Evolutionary conservation across 2,113 vertebrate species (phyloP), one percentile per base, ranked within the genome.

Genomic region (Oreocharis arfaki): DNA sequence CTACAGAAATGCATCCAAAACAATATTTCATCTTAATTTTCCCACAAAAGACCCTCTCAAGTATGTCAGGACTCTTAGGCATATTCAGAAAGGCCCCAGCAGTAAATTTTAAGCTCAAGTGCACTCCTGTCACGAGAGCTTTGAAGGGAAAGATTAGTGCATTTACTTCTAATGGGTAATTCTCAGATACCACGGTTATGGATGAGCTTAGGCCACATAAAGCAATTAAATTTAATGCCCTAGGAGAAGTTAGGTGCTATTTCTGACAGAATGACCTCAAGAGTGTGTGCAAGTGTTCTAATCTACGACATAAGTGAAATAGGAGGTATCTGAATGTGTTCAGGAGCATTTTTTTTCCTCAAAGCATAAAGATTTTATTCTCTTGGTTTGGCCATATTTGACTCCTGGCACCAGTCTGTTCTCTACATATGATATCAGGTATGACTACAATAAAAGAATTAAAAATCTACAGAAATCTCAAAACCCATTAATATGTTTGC

Each of bases 251-350:
- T 73, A 71, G 79, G 93, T 93, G 60, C 81, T 94, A 73, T 95
- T 96, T 94, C 73, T 93, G 76, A 89, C 75, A 61, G 68, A 92
- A 83, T 94, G 35, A 92, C 73, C 73, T 94, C 85, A 95, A 84
- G 73, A 85, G 44, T 64, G 79, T 67, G 71, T 68, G 47, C 76
- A 86, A 70, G 61, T 41, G 44, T 55, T 88, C 39, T 76, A 30
- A 65, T 65, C 63, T 86, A 47, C 10, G 39, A 67, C 60, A 83
- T 26, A 28, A 56, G 41, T 53, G 41, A 78, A 61, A 22, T 6
- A 55, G 14, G 30, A 94, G 39, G 37, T 26, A 65, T 67, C 17
- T 61, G 28, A 89, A 39, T 26, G 12, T 32, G 19, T 53, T 80
- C 1, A 0, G 23, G 8, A 63, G 20, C 11, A 4, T 39, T 65